phyloP scores from a whole-genome alignment of 1,140 invertebrate species.

The Euura saliciscinereae region DNA sequence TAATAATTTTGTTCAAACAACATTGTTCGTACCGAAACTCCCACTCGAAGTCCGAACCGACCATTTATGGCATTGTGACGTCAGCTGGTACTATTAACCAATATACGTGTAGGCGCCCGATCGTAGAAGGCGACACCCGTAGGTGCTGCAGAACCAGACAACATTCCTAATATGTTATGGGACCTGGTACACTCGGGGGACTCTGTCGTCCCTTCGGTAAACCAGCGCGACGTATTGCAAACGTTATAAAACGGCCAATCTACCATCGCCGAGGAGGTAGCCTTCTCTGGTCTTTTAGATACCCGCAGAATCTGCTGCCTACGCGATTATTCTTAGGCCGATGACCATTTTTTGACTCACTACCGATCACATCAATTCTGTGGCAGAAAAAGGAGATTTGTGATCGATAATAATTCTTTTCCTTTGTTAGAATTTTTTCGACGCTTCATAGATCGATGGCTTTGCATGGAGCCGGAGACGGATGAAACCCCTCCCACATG shows the following conservation, averaged over 20 bases:
- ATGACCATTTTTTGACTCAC: no score
- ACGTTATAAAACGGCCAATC: background rate
- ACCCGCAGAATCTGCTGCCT: background rate
- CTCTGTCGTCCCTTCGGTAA: background rate
- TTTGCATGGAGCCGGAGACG: background rate
- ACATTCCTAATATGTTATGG: conserved; percentile 5
- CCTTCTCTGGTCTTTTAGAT: background rate
- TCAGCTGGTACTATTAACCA: conserved; percentile 46
- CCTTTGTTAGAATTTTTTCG: no score
- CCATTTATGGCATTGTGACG: conserved; percentile 50
- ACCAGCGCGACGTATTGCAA: background rate
- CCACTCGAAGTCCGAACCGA: conserved; percentile 36
- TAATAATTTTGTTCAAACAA: conserved; percentile 12
- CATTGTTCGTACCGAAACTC: conserved; percentile 31
- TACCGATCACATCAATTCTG: no score
- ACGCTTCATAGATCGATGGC: no score
- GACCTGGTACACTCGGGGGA: no score
- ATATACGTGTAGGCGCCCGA: conserved; percentile 41
- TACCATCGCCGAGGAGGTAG: background rate
- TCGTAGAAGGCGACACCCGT: conserved; percentile 46
- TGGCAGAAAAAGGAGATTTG: no score
- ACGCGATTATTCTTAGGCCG: background rate
- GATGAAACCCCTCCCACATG: background rate
- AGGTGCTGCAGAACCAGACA: conserved; percentile 28
- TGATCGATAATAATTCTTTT: no score